A percentile compares a stretch with the other conserved stretches of the same genome.
Conservation (phyloP, 2,113 vertebrate genomes). For the Pedetes capensis region DNA sequence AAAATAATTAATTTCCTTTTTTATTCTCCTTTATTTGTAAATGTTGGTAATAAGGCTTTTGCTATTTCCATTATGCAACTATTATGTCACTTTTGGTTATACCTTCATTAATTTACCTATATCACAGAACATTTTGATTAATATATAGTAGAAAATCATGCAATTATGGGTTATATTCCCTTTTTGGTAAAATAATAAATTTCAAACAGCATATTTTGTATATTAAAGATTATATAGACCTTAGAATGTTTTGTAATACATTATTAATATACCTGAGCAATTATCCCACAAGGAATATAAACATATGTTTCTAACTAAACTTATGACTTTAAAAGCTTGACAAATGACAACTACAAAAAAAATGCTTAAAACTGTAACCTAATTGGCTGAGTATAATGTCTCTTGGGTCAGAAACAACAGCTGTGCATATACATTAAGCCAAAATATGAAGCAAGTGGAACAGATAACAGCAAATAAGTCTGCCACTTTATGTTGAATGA, state of each 20-base stretch:
- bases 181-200: neutral
- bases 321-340: conserved; percentile 53
- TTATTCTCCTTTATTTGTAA: too few species aligned
- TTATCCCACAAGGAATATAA: conserved; percentile 35
- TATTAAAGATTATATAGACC: neutral
- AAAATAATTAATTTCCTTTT: too few species aligned
- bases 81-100: too few species aligned
- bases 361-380: neutral
- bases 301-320: conserved; percentile 72
- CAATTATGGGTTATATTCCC: too few species aligned
- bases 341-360: conserved; percentile 52
- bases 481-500: conserved; percentile 50
- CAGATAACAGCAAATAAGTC: conserved; percentile 72
- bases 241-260: conserved; percentile 7
- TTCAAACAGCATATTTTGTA: neutral
- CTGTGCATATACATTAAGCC: conserved; percentile 50
- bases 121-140: too few species aligned
- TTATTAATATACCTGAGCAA: conserved; percentile 49
- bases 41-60: too few species aligned
- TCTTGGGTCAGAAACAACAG: conserved; percentile 59
- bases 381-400: conserved; percentile 50
- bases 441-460: conserved; percentile 65
- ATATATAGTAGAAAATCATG: too few species aligned
- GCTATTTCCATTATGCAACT: too few species aligned
- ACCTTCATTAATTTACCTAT: too few species aligned